Conservation (phyloP, 2,113 vertebrate genomes). For the Hemiprocne comata region DNA sequence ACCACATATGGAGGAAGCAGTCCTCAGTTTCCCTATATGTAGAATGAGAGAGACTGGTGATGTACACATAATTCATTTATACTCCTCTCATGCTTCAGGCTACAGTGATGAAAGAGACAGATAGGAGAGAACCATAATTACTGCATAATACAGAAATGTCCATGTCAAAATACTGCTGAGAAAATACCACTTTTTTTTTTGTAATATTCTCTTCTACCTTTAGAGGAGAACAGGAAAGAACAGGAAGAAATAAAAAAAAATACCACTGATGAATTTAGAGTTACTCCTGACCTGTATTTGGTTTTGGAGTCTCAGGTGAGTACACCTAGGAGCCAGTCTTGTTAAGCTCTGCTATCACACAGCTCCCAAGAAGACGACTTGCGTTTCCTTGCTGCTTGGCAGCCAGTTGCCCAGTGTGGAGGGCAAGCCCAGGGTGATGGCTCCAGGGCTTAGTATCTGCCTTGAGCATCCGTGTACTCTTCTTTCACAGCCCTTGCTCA, state of each 20-base stretch:
- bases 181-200: not conserved
- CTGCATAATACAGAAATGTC: conserved; percentile 30
- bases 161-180: conserved; percentile 26
- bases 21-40: conserved; percentile 28
- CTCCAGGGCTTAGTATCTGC: not conserved
- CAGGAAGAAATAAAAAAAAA: not conserved
- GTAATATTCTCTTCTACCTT: not conserved
- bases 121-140: conserved; percentile 26
- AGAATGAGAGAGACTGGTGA: conserved; percentile 4
- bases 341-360: not conserved
- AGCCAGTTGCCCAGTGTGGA: not conserved
- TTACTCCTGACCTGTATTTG: not conserved
- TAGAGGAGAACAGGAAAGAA: not conserved
- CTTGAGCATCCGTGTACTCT: not conserved
- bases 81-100: conserved; percentile 16
- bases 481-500: not conserved
- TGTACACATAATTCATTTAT: conserved; percentile 28
- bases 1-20: not conserved
- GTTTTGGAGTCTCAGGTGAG: not conserved
- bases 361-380: not conserved
- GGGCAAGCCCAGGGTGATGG: not conserved
- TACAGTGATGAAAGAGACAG: conserved; percentile 20
- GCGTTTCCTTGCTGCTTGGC: not conserved
- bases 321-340: not conserved
- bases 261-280: not conserved